Evolutionary conservation across 2,797 vertebrate species (phyloP).

Genomic region (Thalassophryne amazonica): DNA sequence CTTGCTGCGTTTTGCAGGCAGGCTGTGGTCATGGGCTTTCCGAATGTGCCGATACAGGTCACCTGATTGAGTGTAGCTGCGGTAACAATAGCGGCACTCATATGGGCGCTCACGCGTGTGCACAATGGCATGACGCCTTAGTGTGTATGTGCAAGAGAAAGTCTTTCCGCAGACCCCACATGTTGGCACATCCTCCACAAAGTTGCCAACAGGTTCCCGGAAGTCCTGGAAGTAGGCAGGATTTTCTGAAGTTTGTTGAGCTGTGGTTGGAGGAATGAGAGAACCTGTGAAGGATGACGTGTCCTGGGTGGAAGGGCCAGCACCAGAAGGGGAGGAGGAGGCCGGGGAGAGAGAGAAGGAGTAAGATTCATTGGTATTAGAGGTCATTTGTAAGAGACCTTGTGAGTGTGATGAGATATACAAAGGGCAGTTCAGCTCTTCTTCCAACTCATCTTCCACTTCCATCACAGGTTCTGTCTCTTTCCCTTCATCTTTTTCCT

Average conservation of each 20-base stretch:
- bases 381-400: slow-evolving; percentile 73
- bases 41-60: slow-evolving; percentile 94
- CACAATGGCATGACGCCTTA: slow-evolving; percentile 91
- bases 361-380: slow-evolving; percentile 63
- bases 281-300: slow-evolving; percentile 58
- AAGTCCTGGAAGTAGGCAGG: slow-evolving; percentile 83
- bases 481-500: slow-evolving; percentile 49
- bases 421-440: slow-evolving; percentile 69
- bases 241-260: slow-evolving; percentile 66
- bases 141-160: slow-evolving; percentile 92
- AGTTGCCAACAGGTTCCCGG: slow-evolving; percentile 82
- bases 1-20: slow-evolving; percentile 83
- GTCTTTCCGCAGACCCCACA: slow-evolving; percentile 92
- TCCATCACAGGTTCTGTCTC: slow-evolving; percentile 45
- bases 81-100: slow-evolving; percentile 92
- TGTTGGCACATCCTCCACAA: slow-evolving; percentile 91
- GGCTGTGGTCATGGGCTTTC: slow-evolving; percentile 87
- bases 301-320: slow-evolving; percentile 65
- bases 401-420: slow-evolving; percentile 78
- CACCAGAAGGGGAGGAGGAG: slow-evolving; percentile 71
- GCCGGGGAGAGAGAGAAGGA: slow-evolving; percentile 75
- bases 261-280: slow-evolving; percentile 44
- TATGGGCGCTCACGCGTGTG: slow-evolving; percentile 92
- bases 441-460: slow-evolving; percentile 69
- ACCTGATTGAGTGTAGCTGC: slow-evolving; percentile 94